Evolutionary conservation across 2,113 vertebrate genomes (phyloP).

Genomic region (Boleophthalmus pectinirostris): DNA sequence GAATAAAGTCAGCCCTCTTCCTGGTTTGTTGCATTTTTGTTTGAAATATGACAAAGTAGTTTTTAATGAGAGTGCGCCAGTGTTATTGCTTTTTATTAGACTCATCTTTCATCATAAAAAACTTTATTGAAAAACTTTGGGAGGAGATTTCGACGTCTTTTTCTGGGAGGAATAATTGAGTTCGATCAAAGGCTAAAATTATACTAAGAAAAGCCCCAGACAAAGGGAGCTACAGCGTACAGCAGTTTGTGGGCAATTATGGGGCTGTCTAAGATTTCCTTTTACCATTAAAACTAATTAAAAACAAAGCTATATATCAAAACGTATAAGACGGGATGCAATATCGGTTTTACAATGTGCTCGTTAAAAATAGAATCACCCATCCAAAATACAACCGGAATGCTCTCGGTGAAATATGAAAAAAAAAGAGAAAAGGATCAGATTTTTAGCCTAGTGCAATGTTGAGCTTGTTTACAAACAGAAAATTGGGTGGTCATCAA

Average conservation of each 20-base stretch:
- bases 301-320: slow-evolving; percentile 1
- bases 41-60: slow-evolving; percentile 63
- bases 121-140: slow-evolving; percentile 62
- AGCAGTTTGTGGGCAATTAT: neutral
- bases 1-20: slow-evolving; percentile 58
- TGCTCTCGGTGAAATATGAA: neutral
- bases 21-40: slow-evolving; percentile 46
- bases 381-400: neutral
- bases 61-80: slow-evolving; percentile 60
- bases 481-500: no score
- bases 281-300: neutral
- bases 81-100: slow-evolving; percentile 68
- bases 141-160: slow-evolving; percentile 41
- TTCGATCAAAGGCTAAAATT: slow-evolving; percentile 50
- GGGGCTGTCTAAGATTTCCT: neutral
- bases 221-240: slow-evolving; percentile 11
- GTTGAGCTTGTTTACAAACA: no score
- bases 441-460: no score
- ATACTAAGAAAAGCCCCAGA: slow-evolving; percentile 13
- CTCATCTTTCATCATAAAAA: slow-evolving; percentile 62
- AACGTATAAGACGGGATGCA: neutral
- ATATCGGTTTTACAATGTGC: neutral
- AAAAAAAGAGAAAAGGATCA: neutral
- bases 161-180: slow-evolving; percentile 49
- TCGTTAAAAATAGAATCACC: neutral